A percentile compares a stretch with the other conserved stretches of the same genome.
phyloP scores from a whole-genome alignment of 2,888 invertebrate genomes.

The Brachyptera putata region DNA sequence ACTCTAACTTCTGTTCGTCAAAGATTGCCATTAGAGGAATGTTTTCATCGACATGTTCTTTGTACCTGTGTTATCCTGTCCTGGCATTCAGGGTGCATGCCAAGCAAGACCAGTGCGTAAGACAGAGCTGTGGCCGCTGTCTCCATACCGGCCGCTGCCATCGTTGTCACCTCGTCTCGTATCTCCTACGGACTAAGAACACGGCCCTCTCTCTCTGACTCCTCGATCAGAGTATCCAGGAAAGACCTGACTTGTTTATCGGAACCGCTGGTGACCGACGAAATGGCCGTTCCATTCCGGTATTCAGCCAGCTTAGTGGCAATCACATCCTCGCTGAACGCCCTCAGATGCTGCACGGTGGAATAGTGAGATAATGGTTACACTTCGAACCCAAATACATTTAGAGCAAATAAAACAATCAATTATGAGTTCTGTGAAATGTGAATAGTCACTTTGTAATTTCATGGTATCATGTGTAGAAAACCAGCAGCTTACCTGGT shows the following conservation, averaged over 20 bases:
- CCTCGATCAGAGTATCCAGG: slow-evolving; percentile 25
- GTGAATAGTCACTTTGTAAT: too few relatives aligned
- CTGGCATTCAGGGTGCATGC: slow-evolving; percentile 32
- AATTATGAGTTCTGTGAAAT: too few relatives aligned
- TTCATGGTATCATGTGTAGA: too few relatives aligned
- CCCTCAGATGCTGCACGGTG: not conserved
- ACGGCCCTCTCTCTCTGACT: slow-evolving; percentile 4
- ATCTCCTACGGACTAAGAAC: slow-evolving; percentile 23
- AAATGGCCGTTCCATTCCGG: not conserved
- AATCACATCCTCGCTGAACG: slow-evolving; percentile 20
- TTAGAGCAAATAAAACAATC: too few relatives aligned
- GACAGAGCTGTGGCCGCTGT: slow-evolving; percentile 29
- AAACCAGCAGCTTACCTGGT: too few relatives aligned
- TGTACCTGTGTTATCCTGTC: too few relatives aligned
- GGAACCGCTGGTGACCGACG: not conserved
- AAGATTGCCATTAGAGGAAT: too few relatives aligned
- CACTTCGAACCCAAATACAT: too few relatives aligned
- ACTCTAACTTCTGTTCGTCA: too few relatives aligned
- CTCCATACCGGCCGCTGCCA: slow-evolving; percentile 33
- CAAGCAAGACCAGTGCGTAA: slow-evolving; percentile 29
- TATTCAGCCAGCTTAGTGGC: slow-evolving; percentile 7
- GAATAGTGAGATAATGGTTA: not conserved
- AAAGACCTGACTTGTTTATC: slow-evolving; percentile 8
- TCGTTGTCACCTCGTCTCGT: slow-evolving; percentile 31
- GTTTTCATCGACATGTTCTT: too few relatives aligned